phyloP scores from a whole-genome alignment of 2,113 vertebrate genomes.

The Rhinolophus ferrumequinum region DNA sequence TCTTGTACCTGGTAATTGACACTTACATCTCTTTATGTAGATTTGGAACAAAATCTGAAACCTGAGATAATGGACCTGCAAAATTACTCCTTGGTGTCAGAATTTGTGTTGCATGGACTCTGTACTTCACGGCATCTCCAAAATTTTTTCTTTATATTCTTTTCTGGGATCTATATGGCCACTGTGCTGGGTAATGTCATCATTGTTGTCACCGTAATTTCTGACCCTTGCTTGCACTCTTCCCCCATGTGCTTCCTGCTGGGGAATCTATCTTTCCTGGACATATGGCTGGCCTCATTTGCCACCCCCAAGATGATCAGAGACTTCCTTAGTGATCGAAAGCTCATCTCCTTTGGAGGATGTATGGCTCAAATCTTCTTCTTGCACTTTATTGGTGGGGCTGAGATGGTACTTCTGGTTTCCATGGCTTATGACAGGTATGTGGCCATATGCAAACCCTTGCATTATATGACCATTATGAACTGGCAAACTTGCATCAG shows the following conservation, averaged over 20 bases:
- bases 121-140: conserved; percentile 53
- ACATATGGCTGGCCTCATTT: conserved; percentile 67
- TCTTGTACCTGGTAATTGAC: not conserved
- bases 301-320: conserved; percentile 69
- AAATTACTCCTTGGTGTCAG: conserved; percentile 65
- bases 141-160: conserved; percentile 54
- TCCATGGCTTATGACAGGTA: conserved; percentile 76
- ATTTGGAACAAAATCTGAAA: not conserved
- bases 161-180: conserved; percentile 18
- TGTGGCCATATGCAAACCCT: conserved; percentile 71
- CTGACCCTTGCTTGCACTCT: not conserved
- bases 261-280: conserved; percentile 65
- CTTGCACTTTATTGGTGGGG: conserved; percentile 65
- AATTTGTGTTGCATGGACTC: conserved; percentile 66
- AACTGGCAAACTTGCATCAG: not conserved
- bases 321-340: conserved; percentile 49
- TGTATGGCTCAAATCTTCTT: conserved; percentile 74
- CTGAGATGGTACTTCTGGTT: conserved; percentile 70
- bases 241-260: conserved; percentile 72
- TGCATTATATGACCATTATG: conserved; percentile 70
- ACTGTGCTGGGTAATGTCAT: conserved; percentile 54
- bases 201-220: conserved; percentile 54
- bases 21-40: not conserved
- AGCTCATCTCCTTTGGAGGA: conserved; percentile 65
- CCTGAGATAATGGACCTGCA: conserved; percentile 24